These are phyloP conservation scores for Connochaetes taurinus DNA, from an alignment of 2,113 vertebrate species.

Conservation along the genomic window DNA sequence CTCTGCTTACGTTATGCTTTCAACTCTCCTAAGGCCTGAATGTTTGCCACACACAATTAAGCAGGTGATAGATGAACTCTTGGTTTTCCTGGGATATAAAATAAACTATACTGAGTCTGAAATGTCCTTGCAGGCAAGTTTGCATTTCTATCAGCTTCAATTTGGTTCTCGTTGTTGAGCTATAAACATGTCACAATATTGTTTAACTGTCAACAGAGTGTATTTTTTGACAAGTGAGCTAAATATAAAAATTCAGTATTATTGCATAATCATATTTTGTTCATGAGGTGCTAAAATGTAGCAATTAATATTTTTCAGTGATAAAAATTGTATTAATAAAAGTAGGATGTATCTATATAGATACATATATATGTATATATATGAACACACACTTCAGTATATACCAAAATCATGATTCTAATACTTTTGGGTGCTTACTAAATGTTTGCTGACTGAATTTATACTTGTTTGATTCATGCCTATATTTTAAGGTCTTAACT, in stretches of 20 bases:
- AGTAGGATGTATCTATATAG: background rate
- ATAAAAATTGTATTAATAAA: background rate
- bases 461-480: background rate
- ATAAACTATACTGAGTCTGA: constrained; percentile 66
- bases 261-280: constrained; percentile 5
- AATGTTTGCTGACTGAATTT: constrained; percentile 5
- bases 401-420: background rate
- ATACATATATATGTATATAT: background rate
- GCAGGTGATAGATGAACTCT: constrained; percentile 75
- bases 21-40: constrained; percentile 42
- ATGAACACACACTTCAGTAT: background rate
- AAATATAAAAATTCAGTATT: constrained; percentile 51
- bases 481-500: background rate
- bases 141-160: constrained; percentile 74
- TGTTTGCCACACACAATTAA: constrained; percentile 77
- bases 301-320: constrained; percentile 18
- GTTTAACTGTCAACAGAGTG: constrained; percentile 55
- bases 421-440: background rate
- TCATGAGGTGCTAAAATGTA: constrained; percentile 19
- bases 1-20: constrained; percentile 47
- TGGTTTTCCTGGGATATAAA: constrained; percentile 66
- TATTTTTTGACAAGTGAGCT: background rate
- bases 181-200: constrained; percentile 58
- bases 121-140: constrained; percentile 59
- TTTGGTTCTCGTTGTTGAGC: constrained; percentile 55